These are phyloP conservation scores for Furcula furcula DNA, from an alignment of 2,888 invertebrate species.

Conservation along the genomic window DNA sequence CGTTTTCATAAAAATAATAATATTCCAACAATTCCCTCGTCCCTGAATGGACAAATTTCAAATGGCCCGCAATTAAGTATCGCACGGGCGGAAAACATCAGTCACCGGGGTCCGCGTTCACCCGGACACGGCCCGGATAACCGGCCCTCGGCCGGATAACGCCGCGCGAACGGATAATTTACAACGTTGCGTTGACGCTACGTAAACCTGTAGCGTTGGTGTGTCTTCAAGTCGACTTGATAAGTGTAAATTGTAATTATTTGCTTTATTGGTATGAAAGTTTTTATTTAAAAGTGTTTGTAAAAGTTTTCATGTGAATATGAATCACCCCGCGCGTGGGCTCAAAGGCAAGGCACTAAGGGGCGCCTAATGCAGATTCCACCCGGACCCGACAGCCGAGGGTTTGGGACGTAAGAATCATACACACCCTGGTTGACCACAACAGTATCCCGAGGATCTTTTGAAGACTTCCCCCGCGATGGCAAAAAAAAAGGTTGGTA, in stretches of 20 bases:
- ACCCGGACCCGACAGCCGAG: no score
- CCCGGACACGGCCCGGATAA: slow-evolving; percentile 38
- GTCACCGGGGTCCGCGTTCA: slow-evolving; percentile 35
- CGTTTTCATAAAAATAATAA: no score
- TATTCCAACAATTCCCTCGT: slow-evolving; percentile 1
- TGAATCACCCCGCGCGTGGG: no score
- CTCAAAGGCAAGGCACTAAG: no score
- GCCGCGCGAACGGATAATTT: slow-evolving; percentile 38
- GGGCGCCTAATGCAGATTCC: no score
- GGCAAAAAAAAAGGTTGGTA: no score
- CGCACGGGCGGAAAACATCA: slow-evolving; percentile 43
- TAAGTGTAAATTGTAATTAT: neutral
- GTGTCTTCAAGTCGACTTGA: neutral
- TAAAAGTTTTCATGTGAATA: no score
- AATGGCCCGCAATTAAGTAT: slow-evolving; percentile 43
- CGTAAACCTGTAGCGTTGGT: slow-evolving; percentile 23
- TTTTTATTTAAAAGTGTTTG: neutral
- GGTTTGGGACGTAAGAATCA: no score
- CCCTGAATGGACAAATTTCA: slow-evolving; percentile 43
- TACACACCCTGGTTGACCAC: no score
- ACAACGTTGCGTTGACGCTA: slow-evolving; percentile 32
- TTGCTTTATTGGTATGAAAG: neutral
- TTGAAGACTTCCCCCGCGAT: no score
- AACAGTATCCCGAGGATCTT: no score
- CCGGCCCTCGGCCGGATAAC: slow-evolving; percentile 41